Base-by-base conservation (phyloP, 2,113 vertebrate species). In the Felis chaus region DNA sequence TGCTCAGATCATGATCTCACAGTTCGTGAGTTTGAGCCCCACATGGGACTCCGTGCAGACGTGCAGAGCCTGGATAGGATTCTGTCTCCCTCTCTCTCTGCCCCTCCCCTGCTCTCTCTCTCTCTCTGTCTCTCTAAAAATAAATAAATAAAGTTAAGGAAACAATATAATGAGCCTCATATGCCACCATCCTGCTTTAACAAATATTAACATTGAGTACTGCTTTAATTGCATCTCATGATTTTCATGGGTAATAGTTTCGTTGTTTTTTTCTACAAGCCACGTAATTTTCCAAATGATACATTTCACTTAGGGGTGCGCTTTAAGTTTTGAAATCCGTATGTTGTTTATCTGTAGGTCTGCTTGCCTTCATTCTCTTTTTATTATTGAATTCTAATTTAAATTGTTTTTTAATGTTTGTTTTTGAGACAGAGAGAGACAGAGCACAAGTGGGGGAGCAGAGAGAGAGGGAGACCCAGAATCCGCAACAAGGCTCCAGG, bases 181-280 rank as follows among this genome's bases (percentile, higher is more conserved):
- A 41, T 71, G 66, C 66, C 48, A 93, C 14, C 48, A 79, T 50
- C 5, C 16, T 78, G 4, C 50, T 95, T 84, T 89, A 92, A 18
- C 66, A 93, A 82, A 85, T 68, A 74, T 66, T 86, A 71, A 91
- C 36, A 91, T 50, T 36, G 89, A 57, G 29, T 93, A 39, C 65
- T 74, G 57, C 57, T 97, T 94, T 85, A 94, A 71, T 50, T 78
- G 21, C 2, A 89, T 33, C 5, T 83, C 41, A 48, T 91, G 39
- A 95, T 85, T 95, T 95, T 89, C 29, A 95, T 61, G 81, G 21
- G 41, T 41, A 95, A 18, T n/a, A 86, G 33, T 91, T 73, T 96
- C 69, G 76, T 45, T 41, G 36, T 84, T 66, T 87, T 73, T 91
- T 81, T 85, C 31, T 95, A 55, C 91, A 55, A 91, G 48, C 83